phyloP scores from a whole-genome alignment of 2,888 invertebrate genomes.

The Gisinianus flammeolus region DNA sequence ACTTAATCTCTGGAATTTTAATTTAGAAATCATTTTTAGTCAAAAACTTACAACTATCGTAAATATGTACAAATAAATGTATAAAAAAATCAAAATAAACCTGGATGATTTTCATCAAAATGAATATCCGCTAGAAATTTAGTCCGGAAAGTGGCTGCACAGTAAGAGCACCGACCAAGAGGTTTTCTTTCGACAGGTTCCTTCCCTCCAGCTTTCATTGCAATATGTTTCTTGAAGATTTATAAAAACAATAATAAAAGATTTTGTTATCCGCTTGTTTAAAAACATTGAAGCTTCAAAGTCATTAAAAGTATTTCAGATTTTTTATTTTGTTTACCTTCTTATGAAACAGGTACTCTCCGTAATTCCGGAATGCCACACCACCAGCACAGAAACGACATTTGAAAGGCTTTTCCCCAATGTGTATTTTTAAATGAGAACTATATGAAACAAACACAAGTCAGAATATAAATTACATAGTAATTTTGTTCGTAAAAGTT shows the following conservation, averaged over 20 bases:
- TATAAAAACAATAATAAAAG: conserved; percentile 3
- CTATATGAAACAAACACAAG: neutral
- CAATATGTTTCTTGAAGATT: conserved; percentile 35
- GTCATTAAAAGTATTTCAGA: neutral
- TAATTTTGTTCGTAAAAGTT: neutral
- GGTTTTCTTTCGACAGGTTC: conserved; percentile 26
- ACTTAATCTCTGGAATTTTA: conserved; percentile 19
- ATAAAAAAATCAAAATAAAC: too few relatives aligned
- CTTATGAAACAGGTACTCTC: conserved; percentile 18
- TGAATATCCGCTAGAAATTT: conserved; percentile 28
- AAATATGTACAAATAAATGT: too few relatives aligned
- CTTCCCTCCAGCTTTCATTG: conserved; percentile 9
- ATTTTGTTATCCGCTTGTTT: neutral
- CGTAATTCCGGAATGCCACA: conserved; percentile 25
- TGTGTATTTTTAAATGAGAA: conserved; percentile 27
- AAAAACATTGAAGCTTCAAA: neutral
- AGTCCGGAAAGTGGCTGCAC: conserved; percentile 33
- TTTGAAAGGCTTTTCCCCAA: conserved; percentile 37
- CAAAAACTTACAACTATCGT: too few relatives aligned
- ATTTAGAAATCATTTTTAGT: neutral
- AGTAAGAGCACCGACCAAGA: conserved; percentile 31
- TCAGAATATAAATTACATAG: neutral
- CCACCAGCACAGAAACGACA: conserved; percentile 30
- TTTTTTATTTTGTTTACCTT: conserved; percentile 22
- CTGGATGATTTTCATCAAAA: conserved; percentile 38